Base-by-base conservation (phyloP, 2,113 vertebrate species). In the Bothrops jararaca region DNA sequence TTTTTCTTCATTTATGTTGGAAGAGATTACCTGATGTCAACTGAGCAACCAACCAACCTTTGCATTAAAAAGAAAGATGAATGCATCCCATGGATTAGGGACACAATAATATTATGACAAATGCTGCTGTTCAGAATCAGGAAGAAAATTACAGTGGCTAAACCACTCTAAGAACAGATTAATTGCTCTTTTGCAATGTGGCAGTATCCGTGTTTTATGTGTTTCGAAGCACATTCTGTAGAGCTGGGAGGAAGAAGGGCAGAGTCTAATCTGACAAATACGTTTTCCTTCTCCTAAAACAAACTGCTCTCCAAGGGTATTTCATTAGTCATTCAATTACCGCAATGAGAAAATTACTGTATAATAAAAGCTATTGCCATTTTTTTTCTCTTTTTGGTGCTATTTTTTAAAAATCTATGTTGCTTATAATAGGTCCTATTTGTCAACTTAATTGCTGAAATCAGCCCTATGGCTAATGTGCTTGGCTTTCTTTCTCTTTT, bases 131-230 rank as follows among this genome's bases (percentile, higher is more conserved):
- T 0, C 12, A 53, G 34, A 34, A 87, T n/a, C 90, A 45, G 54
- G 26, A 58, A 92, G 91, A 95, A 93, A 0, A 87, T 13, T 85
- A 90, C 4, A 8, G 74, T 0, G 0, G 50, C 86, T 69, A 93
- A 91, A 90, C 22, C 0, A 20, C 86, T 91, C 23, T 89, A 23
- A 85, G 90, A 93, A 9, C 8, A 9, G 0, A 0, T 24, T 10
- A 5, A 1, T 95, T 95, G 92, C 89, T 5, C 1, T 57, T 22
- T 88, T 86, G 26, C 26, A 94, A 54, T 3, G 3, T 1, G 93
- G 8, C 26, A 94, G 80, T n/a, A 12, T 86, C 74, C 0, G 4
- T 91, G 4, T 9, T 88, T 57, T 2, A 57, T 92, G 52, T 39
- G 18, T 95, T 91, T 53, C 20, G 90, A 48, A 42, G 24, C 20